Percentiles rank a stretch among this genome's conserved stretches.
These are phyloP conservation scores for Pelobates cultripes DNA, from an alignment of 2,797 vertebrate species.

Conservation along the genomic window DNA sequence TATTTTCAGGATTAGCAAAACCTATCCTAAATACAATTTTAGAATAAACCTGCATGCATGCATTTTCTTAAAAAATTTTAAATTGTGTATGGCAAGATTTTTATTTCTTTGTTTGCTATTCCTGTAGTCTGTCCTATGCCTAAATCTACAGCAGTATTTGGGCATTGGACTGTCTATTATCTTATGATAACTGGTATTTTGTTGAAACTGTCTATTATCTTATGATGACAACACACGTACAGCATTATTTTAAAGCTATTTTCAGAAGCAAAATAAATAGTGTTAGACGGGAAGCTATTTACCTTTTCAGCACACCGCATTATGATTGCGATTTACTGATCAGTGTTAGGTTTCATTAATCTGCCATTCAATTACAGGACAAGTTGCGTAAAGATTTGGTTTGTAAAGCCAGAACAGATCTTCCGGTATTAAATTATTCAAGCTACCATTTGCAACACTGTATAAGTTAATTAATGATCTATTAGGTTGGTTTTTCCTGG, in stretches of 20 bases:
- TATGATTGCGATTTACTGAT: conserved; percentile 48
- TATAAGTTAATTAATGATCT: conserved; percentile 59
- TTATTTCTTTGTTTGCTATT: no score
- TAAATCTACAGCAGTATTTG: no score
- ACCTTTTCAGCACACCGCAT: conserved; percentile 17
- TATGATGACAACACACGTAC: conserved; percentile 1
- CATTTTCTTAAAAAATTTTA: no score
- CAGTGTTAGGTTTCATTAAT: conserved; percentile 56
- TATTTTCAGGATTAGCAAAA: no score
- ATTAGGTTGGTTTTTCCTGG: conserved; percentile 52
- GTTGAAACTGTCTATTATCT: conserved; percentile 4
- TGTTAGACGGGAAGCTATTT: neutral
- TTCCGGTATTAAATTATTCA: conserved; percentile 56
- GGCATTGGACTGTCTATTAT: no score
- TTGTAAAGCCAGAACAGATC: conserved; percentile 49
- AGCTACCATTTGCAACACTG: conserved; percentile 29
- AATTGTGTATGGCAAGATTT: no score
- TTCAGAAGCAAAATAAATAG: conserved; percentile 5
- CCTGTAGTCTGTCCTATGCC: no score
- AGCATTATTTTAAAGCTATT: conserved; percentile 11
- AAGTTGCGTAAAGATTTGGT: conserved; percentile 49
- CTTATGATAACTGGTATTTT: neutral
- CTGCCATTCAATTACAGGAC: conserved; percentile 57
- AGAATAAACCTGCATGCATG: no score
- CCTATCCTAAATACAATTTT: no score